Evolutionary conservation across 1,140 invertebrate species (phyloP).

Genomic region (Nixonia krombeini): DNA sequence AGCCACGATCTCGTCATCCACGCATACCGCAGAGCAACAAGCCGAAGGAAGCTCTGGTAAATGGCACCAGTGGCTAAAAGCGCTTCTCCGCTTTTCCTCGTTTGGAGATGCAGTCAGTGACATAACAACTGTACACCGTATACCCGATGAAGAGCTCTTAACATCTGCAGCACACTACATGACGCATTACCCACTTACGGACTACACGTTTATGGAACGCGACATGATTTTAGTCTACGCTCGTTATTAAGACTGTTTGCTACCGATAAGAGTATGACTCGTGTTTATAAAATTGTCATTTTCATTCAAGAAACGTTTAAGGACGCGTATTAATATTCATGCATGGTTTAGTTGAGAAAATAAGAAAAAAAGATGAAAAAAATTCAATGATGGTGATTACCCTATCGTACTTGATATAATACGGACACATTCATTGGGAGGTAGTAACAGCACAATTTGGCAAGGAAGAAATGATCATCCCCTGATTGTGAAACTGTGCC

Average conservation of each 20-base stretch:
- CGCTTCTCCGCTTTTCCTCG: slow-evolving; percentile 4
- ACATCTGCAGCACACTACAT: slow-evolving; percentile 67
- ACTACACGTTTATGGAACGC: slow-evolving; percentile 66
- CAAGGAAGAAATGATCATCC: slow-evolving; percentile 59
- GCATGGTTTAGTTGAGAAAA: slow-evolving; percentile 68
- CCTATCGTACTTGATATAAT: slow-evolving; percentile 58
- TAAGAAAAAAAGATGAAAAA: slow-evolving; percentile 23
- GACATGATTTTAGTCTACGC: slow-evolving; percentile 69
- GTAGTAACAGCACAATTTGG: slow-evolving; percentile 61
- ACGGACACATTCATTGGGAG: slow-evolving; percentile 70
- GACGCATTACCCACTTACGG: slow-evolving; percentile 67
- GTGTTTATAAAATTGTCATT: slow-evolving; percentile 68
- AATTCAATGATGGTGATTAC: too few relatives aligned
- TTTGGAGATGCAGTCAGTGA: slow-evolving; percentile 25
- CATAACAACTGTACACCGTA: slow-evolving; percentile 16
- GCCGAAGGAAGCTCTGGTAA: slow-evolving; percentile 75
- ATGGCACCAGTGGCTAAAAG: slow-evolving; percentile 74
- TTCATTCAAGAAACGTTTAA: slow-evolving; percentile 63
- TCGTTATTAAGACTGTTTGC: slow-evolving; percentile 72
- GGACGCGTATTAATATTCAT: slow-evolving; percentile 69
- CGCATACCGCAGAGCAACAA: slow-evolving; percentile 71
- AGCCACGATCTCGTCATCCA: slow-evolving; percentile 63
- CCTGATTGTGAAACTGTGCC: slow-evolving; percentile 71
- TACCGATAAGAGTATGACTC: slow-evolving; percentile 67
- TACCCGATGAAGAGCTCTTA: slow-evolving; percentile 53